A percentile compares a stretch with the other conserved stretches of the same genome.
These are phyloP conservation scores for Acipenser transmontanus DNA, from an alignment of 2,797 vertebrate species.

Conservation along the genomic window DNA sequence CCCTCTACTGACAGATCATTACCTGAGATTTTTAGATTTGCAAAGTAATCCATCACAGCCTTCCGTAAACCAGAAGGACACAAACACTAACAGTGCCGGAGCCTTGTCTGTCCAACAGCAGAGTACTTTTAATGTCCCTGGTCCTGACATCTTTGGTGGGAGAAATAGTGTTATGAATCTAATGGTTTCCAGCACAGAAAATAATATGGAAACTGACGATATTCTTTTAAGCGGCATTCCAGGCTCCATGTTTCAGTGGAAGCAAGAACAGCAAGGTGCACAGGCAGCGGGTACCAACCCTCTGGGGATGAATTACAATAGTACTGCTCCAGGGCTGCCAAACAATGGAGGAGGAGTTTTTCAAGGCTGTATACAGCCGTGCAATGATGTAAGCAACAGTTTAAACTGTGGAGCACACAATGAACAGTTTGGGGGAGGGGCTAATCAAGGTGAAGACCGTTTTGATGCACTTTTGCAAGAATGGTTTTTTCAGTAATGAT, in stretches of 20 bases:
- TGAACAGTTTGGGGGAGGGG: conserved; percentile 33
- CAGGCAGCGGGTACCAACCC: conserved; percentile 12
- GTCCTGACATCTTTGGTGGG: conserved; percentile 33
- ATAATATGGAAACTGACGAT: conserved; percentile 58
- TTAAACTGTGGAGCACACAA: conserved; percentile 31
- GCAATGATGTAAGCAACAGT: conserved; percentile 16
- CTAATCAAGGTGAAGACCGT: conserved; percentile 29
- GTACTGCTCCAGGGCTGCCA: conserved; percentile 27
- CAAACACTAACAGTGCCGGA: conserved; percentile 45
- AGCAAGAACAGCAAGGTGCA: conserved; percentile 51
- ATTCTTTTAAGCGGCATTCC: conserved; percentile 53
- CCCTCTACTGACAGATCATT: conserved; percentile 43
- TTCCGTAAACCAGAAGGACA: conserved; percentile 27
- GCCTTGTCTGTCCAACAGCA: conserved; percentile 29
- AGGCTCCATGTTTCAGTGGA: conserved; percentile 44
- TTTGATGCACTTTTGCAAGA: not conserved
- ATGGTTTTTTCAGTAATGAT: not conserved
- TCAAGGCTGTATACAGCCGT: conserved; percentile 38
- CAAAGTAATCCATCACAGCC: conserved; percentile 24
- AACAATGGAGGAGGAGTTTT: conserved; percentile 38
- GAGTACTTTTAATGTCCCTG: conserved; percentile 36
- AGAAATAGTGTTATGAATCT: conserved; percentile 33
- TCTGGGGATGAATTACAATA: conserved; percentile 26
- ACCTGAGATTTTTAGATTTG: conserved; percentile 51
- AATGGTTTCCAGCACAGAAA: conserved; percentile 32